Conservation (phyloP, 2,113 vertebrate genomes). For the Ctenodactylus gundi region DNA sequence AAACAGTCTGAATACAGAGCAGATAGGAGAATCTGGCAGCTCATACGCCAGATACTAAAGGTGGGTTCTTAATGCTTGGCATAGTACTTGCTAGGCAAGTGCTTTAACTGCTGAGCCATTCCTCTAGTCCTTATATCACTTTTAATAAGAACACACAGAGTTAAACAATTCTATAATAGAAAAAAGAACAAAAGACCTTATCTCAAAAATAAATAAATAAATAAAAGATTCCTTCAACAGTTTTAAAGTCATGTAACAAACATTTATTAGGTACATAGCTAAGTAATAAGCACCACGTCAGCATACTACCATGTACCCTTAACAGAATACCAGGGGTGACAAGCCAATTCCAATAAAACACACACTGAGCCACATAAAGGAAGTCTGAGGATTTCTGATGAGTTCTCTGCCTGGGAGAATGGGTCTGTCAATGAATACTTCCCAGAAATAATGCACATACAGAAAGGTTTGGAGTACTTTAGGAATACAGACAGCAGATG, state of each 20-base stretch:
- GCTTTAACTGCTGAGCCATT: too few species aligned
- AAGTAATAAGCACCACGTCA: not conserved
- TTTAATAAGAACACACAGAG: too few species aligned
- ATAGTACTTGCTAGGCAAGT: too few species aligned
- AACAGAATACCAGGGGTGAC: not conserved
- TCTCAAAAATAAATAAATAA: too few species aligned
- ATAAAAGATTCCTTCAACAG: not conserved
- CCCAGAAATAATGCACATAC: not conserved
- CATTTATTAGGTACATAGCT: not conserved
- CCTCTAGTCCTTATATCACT: too few species aligned
- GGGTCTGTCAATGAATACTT: not conserved
- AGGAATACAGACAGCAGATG: not conserved
- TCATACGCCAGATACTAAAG: not conserved
- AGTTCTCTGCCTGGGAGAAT: not conserved
- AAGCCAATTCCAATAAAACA: not conserved
- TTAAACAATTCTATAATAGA: too few species aligned
- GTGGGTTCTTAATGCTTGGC: too few species aligned
- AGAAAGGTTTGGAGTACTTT: not conserved
- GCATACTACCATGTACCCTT: not conserved
- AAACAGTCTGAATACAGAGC: not conserved
- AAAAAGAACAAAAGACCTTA: too few species aligned
- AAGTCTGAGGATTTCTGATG: not conserved
- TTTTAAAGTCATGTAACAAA: not conserved
- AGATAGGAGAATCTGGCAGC: not conserved
- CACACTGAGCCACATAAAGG: not conserved